phyloP scores from a whole-genome alignment of 1,140 invertebrate species.

The Phocides pigmalion region DNA sequence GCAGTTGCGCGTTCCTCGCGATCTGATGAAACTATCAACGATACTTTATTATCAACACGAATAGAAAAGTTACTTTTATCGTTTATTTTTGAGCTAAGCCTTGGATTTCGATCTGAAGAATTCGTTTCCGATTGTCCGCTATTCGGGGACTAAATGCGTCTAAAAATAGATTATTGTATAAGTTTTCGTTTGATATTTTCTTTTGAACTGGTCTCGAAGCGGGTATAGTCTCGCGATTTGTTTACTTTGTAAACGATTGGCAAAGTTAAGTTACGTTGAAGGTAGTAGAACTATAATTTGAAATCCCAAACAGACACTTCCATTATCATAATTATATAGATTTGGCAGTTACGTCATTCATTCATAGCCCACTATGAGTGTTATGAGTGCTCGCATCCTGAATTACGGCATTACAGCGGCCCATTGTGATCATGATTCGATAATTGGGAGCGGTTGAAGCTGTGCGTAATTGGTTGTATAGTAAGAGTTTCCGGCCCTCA shows the following conservation, averaged over 20 bases:
- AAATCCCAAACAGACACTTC: too few relatives aligned
- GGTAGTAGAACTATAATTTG: too few relatives aligned
- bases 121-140: slow-evolving; percentile 1
- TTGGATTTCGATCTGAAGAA: neutral
- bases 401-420: too few relatives aligned
- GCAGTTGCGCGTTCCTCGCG: neutral
- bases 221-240: too few relatives aligned
- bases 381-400: neutral
- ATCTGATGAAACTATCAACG: slow-evolving; percentile 14
- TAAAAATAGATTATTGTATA: too few relatives aligned
- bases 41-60: neutral
- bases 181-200: too few relatives aligned
- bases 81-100: neutral
- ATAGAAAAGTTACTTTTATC: neutral
- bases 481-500: neutral
- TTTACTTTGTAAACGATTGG: too few relatives aligned
- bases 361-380: neutral
- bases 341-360: neutral
- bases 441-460: neutral
- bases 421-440: neutral
- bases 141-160: neutral
- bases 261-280: too few relatives aligned
- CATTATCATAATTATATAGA: too few relatives aligned
- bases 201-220: too few relatives aligned
- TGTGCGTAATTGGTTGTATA: neutral